A percentile compares a stretch with the other conserved stretches of the same genome.
Evolutionary conservation across 2,113 vertebrate species (phyloP).

Genomic region (Sinocyclocheilus maitianheensis): DNA sequence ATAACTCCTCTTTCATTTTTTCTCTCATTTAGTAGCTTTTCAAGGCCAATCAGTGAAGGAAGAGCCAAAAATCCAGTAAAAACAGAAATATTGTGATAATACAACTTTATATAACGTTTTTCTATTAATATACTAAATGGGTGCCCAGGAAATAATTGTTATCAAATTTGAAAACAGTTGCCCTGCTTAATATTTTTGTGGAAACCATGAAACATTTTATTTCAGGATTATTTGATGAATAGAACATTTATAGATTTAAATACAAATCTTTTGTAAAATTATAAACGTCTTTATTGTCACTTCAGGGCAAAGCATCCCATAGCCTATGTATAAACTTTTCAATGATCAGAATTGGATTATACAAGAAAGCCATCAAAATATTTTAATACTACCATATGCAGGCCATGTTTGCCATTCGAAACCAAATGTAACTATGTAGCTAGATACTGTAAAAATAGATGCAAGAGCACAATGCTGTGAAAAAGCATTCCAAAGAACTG

Average conservation of each 20-base stretch:
- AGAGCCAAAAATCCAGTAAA: not conserved
- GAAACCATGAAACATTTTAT: not conserved
- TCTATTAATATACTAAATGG: too few species aligned
- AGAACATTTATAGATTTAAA: too few species aligned
- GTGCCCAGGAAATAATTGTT: too few species aligned
- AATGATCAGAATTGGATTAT: not conserved
- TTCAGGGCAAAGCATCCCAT: too few species aligned
- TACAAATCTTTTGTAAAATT: too few species aligned
- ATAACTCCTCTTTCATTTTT: not conserved
- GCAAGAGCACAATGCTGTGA: not conserved
- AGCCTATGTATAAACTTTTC: too few species aligned
- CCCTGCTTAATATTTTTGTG: not conserved
- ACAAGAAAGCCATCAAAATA: not conserved
- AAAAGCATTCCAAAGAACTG: conserved; percentile 14
- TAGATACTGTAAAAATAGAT: too few species aligned
- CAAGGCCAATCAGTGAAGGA: not conserved
- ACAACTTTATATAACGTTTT: too few species aligned
- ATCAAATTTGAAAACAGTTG: not conserved
- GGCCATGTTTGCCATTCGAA: not conserved
- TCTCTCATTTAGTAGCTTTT: not conserved
- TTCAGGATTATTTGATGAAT: not conserved
- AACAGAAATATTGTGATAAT: too few species aligned
- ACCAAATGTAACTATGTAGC: not conserved
- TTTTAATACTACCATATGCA: not conserved
- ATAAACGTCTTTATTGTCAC: too few species aligned